phyloP scores from a whole-genome alignment of 2,113 vertebrate species.

The Danionella cerebrum region DNA sequence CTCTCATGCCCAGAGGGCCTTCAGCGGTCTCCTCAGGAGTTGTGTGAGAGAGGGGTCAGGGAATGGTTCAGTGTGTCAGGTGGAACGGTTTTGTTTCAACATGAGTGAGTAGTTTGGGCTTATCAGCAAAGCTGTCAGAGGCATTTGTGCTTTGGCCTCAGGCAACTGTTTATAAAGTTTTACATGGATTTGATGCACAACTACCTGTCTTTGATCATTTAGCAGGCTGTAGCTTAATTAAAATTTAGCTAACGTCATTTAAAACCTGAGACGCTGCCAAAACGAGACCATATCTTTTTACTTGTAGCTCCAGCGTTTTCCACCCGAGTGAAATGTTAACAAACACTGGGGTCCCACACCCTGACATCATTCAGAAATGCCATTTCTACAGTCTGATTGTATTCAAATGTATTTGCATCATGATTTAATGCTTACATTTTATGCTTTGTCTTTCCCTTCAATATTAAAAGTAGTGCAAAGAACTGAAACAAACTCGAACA shows the following conservation, averaged over 20 bases:
- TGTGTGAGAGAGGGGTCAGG: conserved; percentile 60
- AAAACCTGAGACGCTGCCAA: background rate
- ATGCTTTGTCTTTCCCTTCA: too few relatives aligned
- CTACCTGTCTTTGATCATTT: conserved; percentile 40
- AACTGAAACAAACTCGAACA: too few relatives aligned
- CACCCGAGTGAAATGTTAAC: background rate
- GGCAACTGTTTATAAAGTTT: conserved; percentile 62
- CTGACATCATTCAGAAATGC: background rate
- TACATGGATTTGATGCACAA: conserved; percentile 60
- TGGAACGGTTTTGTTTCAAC: conserved; percentile 64
- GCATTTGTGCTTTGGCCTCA: conserved; percentile 55
- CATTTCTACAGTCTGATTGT: too few relatives aligned
- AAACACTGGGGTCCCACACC: background rate
- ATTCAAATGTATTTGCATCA: too few relatives aligned
- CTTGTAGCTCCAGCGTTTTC: background rate
- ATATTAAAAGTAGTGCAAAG: too few relatives aligned
- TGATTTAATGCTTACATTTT: too few relatives aligned
- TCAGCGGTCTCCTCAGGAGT: conserved; percentile 59
- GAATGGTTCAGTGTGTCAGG: conserved; percentile 66
- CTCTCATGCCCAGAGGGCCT: conserved; percentile 54
- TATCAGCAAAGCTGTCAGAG: conserved; percentile 67
- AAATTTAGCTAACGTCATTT: conserved; percentile 16
- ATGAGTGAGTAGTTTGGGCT: conserved; percentile 66
- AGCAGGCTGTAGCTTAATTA: conserved; percentile 22
- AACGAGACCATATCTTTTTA: background rate